Evolutionary conservation across 2,888 invertebrate species (phyloP).

Genomic region (Pterostichus madidus): DNA sequence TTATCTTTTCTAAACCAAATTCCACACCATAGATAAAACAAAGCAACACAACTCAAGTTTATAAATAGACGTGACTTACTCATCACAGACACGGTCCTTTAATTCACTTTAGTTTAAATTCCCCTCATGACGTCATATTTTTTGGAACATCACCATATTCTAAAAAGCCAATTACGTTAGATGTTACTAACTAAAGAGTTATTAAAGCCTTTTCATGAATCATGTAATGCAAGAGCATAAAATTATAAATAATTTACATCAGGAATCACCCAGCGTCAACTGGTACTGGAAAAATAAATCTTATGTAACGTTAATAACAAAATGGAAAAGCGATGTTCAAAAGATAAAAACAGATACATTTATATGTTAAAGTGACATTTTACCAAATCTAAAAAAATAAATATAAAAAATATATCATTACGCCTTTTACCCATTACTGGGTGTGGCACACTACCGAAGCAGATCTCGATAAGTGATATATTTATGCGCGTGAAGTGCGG

Average conservation of each 20-base stretch:
- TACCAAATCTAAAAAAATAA: no score
- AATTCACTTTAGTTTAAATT: constrained; percentile 22
- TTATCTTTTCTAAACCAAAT: not conserved
- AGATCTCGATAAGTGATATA: no score
- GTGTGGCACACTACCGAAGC: no score
- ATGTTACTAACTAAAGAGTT: constrained; percentile 15
- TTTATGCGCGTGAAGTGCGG: no score
- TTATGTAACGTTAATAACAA: not conserved
- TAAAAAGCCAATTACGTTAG: not conserved
- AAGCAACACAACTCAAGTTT: not conserved
- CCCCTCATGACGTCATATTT: not conserved
- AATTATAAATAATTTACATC: not conserved
- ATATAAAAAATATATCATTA: no score
- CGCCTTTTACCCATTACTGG: no score
- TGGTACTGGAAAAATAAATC: no score
- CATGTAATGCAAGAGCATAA: not conserved
- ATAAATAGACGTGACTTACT: not conserved
- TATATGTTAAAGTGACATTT: no score
- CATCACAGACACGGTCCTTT: not conserved
- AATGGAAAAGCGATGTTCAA: not conserved
- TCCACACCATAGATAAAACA: not conserved
- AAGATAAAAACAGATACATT: no score
- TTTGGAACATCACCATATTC: constrained; percentile 10
- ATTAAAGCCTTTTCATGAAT: not conserved
- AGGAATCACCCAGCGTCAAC: not conserved